Evolutionary conservation across 2,888 invertebrate species (phyloP).

Genomic region (Acanthosepion esculentum): DNA sequence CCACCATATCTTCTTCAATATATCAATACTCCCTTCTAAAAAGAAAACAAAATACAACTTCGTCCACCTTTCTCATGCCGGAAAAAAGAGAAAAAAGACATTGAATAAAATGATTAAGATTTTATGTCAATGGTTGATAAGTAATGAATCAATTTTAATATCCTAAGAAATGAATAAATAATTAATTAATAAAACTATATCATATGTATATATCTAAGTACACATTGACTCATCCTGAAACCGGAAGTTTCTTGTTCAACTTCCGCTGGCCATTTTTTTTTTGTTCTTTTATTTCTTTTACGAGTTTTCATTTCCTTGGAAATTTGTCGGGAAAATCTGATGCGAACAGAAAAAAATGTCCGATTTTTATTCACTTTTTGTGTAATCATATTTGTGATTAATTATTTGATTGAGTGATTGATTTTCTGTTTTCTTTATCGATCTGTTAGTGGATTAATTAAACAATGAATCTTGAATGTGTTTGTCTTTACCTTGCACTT

Average conservation of each 20-base stretch:
- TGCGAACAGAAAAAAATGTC: neutral
- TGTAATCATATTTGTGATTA: neutral
- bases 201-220: constrained; percentile 18
- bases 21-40: neutral
- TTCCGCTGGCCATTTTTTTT: neutral
- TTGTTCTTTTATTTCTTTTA: neutral
- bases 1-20: neutral
- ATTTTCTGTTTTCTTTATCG: neutral
- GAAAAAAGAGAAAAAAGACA: neutral
- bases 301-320: neutral
- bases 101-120: neutral
- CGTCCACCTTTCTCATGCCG: constrained; percentile 33
- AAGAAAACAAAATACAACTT: neutral
- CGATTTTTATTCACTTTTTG: constrained; percentile 13
- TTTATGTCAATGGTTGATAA: neutral
- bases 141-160: neutral
- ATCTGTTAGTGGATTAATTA: neutral
- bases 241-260: neutral
- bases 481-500: neutral
- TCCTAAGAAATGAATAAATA: neutral
- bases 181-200: neutral
- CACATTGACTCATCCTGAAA: constrained; percentile 13
- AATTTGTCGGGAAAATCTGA: neutral
- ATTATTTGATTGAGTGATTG: neutral
- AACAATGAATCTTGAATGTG: neutral